Conservation (phyloP, 2,113 vertebrate species). For the Peucedramus taeniatus region DNA sequence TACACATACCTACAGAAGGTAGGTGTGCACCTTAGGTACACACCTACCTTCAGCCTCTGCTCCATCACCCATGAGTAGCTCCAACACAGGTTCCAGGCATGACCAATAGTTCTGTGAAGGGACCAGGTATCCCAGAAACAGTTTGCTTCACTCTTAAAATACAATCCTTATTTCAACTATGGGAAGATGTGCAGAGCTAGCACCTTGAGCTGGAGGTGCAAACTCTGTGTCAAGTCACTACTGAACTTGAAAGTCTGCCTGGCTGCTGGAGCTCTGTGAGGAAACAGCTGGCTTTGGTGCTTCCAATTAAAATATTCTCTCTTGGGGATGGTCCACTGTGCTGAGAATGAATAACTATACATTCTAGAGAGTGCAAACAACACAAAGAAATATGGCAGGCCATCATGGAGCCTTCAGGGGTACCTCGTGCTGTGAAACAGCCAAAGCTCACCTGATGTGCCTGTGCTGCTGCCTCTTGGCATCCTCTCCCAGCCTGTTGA, state of each 20-base stretch:
- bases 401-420: background rate
- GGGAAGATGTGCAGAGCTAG: background rate
- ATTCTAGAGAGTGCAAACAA: background rate
- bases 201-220: background rate
- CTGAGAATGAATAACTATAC: background rate
- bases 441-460: constrained; percentile 76
- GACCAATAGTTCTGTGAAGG: background rate
- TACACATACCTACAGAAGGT: background rate
- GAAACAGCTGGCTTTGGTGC: background rate
- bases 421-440: background rate
- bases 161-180: background rate
- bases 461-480: constrained; percentile 77
- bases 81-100: background rate
- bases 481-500: constrained; percentile 90
- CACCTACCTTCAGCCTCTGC: too few relatives aligned
- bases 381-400: background rate
- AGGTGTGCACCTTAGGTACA: too few relatives aligned
- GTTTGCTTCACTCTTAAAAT: background rate
- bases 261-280: background rate
- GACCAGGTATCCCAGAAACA: background rate
- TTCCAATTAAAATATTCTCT: background rate
- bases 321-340: background rate
- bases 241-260: background rate
- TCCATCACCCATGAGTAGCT: background rate
- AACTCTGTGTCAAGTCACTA: background rate